phyloP scores from a whole-genome alignment of 2,113 vertebrate species.

The Trematomus loennbergii region DNA sequence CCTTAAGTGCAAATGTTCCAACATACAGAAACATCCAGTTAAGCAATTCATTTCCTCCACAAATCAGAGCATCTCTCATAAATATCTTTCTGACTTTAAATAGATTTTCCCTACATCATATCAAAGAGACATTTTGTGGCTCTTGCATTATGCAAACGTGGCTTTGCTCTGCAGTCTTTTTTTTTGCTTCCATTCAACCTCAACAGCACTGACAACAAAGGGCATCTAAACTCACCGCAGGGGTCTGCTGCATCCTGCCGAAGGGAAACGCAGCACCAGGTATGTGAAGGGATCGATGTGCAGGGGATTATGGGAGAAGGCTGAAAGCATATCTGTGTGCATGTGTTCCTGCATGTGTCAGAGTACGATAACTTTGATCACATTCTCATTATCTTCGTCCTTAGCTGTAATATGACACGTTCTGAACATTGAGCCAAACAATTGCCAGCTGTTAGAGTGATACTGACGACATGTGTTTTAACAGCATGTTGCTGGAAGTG shows the following conservation, averaged over 20 bases:
- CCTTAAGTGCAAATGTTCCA: background rate
- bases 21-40: background rate
- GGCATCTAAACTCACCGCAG: conserved; percentile 67
- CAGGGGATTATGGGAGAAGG: conserved; percentile 5
- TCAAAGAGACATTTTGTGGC: conserved; percentile 25
- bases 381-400: background rate
- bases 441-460: conserved; percentile 23
- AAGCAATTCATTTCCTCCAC: conserved; percentile 8
- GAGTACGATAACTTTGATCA: background rate
- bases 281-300: conserved; percentile 15
- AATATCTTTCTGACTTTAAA: conserved; percentile 41
- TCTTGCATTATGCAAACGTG: conserved; percentile 49
- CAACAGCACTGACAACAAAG: conserved; percentile 51
- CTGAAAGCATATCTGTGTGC: conserved; percentile 7
- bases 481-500: background rate
- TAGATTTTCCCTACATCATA: conserved; percentile 13
- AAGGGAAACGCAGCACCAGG: conserved; percentile 28
- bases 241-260: conserved; percentile 49
- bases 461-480: conserved; percentile 30
- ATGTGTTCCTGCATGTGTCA: background rate
- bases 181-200: conserved; percentile 13
- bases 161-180: conserved; percentile 37
- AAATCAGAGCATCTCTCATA: conserved; percentile 12
- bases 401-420: background rate
- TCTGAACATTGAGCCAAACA: conserved; percentile 21